phyloP scores from a whole-genome alignment of 2,797 vertebrate species.

The Chloroceryle inda region DNA sequence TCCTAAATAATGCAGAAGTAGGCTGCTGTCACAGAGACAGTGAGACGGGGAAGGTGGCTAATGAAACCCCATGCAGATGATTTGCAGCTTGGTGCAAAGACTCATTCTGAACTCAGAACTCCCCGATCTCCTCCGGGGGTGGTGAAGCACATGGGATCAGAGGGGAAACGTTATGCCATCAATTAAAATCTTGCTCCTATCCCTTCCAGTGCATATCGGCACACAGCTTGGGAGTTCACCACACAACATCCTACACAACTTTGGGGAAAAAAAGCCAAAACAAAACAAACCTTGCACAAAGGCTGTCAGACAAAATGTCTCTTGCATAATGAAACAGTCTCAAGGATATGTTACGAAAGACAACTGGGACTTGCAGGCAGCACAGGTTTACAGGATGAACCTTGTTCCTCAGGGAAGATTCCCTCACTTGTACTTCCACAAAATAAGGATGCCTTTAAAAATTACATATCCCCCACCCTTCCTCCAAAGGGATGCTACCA shows the following conservation, averaged over 20 bases:
- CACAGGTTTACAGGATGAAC: constrained; percentile 38
- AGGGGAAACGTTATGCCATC: constrained; percentile 6
- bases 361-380: constrained; percentile 10
- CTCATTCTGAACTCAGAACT: neutral
- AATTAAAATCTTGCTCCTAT: constrained; percentile 19
- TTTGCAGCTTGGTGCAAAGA: neutral
- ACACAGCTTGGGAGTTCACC: neutral
- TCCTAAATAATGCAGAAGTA: constrained; percentile 38
- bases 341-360: constrained; percentile 34
- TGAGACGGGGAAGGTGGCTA: neutral
- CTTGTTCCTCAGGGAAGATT: constrained; percentile 29
- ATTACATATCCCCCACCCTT: constrained; percentile 13
- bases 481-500: constrained; percentile 3
- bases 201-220: neutral
- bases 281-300: neutral
- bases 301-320: constrained; percentile 24
- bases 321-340: constrained; percentile 44
- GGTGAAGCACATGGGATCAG: neutral
- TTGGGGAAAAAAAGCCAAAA: neutral
- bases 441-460: constrained; percentile 50
- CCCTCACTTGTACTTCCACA: neutral
- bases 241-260: neutral
- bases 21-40: neutral
- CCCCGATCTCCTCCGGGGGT: neutral
- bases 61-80: neutral